Base-by-base conservation (phyloP, 2,888 invertebrate genomes). In the Dioctria linearis region DNA sequence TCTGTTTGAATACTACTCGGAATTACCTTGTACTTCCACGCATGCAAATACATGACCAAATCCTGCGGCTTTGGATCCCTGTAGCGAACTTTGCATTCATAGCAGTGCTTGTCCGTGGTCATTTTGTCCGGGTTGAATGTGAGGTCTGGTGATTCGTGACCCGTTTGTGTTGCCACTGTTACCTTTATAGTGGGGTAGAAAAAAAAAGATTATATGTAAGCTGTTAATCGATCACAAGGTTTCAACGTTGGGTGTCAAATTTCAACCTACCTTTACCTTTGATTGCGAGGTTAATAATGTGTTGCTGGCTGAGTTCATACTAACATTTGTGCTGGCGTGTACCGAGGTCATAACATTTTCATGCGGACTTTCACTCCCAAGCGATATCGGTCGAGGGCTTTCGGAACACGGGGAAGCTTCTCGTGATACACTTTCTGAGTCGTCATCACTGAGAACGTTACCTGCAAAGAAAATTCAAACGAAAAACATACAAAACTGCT, bases 41-140 rank as follows among this genome's bases (percentile, higher is more conserved):
- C 98, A 89, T 98, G 98, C 65, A 98, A 92, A 89, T 96, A 98
- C 96, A 98, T 97, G 84, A 98, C 94, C 82, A 98, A 92, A 89
- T 98, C 97, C 84, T 95, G 93, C 0, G 96, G 96, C 83, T 95
- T 93, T 0, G 98, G 98, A 89, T 98, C 98, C 83, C 95, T 91
- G 90, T 96, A 98, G 82, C 95, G 92, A 81, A 96, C 95, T 89
- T 96, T 96, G 90, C 98, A 98, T 89, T 97, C 96, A 88, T 95
- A 95, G 90, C 98, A 98, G 87, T 96, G 94, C 57, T 94, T 93
- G 87, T 98, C 97, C 9, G 94, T 90, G 9, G 94, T 92, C 90
- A 95, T 92, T 86, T 95, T 94, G 83, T 93, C 93, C 63, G 92
- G 91, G 84, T 93, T 91, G 86, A 93, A 94, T 51, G 85, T 82